Evolutionary conservation across 1,140 invertebrate species (phyloP).

Genomic region (Rhysida immarginata): DNA sequence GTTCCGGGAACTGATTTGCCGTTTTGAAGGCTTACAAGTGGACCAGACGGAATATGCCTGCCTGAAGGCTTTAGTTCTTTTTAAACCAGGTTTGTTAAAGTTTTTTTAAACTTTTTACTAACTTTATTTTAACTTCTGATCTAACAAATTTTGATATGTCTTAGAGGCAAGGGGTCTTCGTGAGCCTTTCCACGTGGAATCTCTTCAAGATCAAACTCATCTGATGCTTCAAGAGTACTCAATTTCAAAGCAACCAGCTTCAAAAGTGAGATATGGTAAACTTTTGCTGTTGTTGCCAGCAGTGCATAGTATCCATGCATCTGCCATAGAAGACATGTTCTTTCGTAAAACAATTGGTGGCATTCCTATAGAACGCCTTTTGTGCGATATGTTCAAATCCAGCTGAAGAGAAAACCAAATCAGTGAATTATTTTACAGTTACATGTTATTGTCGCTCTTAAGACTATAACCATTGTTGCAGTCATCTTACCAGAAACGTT

Average conservation of each 20-base stretch:
- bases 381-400: constrained; percentile 41
- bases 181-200: constrained; percentile 43
- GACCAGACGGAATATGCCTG: constrained; percentile 73
- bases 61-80: constrained; percentile 61
- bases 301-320: constrained; percentile 37
- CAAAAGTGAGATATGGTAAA: constrained; percentile 46
- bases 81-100: constrained; percentile 48
- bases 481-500: no score
- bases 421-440: no score
- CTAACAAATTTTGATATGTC: constrained; percentile 4
- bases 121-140: constrained; percentile 5
- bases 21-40: constrained; percentile 44
- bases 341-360: constrained; percentile 53
- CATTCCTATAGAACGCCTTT: constrained; percentile 46
- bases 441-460: no score
- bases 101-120: background rate
- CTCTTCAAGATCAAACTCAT: constrained; percentile 60
- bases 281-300: constrained; percentile 51
- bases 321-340: constrained; percentile 44
- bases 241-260: constrained; percentile 16
- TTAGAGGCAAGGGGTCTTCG: constrained; percentile 48
- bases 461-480: no score
- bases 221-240: constrained; percentile 47
- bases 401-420: no score
- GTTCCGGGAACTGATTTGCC: constrained; percentile 43